Conservation (phyloP, 2,888 invertebrate genomes). For the Chrysodeixis includens region DNA sequence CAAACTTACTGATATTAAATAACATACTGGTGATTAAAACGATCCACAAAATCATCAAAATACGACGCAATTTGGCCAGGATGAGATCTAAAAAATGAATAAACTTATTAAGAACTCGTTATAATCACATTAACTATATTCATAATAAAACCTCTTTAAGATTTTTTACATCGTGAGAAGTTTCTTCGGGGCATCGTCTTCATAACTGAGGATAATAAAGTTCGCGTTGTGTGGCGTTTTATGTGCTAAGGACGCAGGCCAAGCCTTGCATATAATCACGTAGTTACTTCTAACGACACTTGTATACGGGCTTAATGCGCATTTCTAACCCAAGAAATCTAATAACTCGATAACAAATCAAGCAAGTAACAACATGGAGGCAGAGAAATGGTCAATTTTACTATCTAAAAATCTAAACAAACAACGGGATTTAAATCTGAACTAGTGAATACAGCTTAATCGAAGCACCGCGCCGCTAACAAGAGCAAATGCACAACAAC, state of each 20-base stretch:
- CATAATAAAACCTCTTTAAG: neutral
- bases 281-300: conserved; percentile 2
- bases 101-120: conserved; percentile 4
- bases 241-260: neutral
- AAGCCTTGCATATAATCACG: conserved; percentile 1
- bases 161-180: neutral
- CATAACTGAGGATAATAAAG: neutral
- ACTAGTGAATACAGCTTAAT: neutral
- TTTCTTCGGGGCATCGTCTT: neutral
- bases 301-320: neutral
- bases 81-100: neutral
- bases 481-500: neutral
- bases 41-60: neutral
- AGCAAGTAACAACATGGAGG: too few relatives aligned
- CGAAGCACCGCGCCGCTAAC: neutral
- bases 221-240: neutral
- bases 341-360: neutral
- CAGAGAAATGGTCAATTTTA: neutral
- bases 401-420: neutral
- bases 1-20: neutral
- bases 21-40: neutral
- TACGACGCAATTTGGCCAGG: neutral
- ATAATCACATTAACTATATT: neutral
- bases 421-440: neutral
- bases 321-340: neutral